Evolutionary conservation across 2,797 vertebrate genomes (phyloP).

Genomic region (Hoplostethus mediterraneus): DNA sequence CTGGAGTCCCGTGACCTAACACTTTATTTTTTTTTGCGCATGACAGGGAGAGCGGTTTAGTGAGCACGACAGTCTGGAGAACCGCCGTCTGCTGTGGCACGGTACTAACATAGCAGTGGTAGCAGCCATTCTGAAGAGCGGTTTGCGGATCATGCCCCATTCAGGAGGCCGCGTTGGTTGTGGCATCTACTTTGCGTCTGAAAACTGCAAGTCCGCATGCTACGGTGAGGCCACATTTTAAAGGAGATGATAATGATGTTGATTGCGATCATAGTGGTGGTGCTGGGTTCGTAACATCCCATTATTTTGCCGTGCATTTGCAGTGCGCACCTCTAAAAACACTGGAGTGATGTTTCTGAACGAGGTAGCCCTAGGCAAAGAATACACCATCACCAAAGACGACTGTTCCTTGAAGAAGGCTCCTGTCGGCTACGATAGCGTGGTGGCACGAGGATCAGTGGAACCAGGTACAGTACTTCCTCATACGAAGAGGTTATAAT

Average conservation of each 20-base stretch:
- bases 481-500: no score
- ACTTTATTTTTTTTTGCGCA: background rate
- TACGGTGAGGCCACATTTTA: slow-evolving; percentile 85
- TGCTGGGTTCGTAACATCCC: background rate
- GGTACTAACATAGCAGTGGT: slow-evolving; percentile 93
- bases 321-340: slow-evolving; percentile 80
- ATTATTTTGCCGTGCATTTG: slow-evolving; percentile 13
- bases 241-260: background rate
- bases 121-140: slow-evolving; percentile 92
- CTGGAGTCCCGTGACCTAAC: slow-evolving; percentile 6
- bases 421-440: slow-evolving; percentile 85
- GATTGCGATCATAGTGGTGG: background rate
- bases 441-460: slow-evolving; percentile 86
- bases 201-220: slow-evolving; percentile 90
- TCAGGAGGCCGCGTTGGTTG: slow-evolving; percentile 90
- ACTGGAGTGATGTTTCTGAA: slow-evolving; percentile 93
- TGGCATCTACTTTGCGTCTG: slow-evolving; percentile 95
- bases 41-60: slow-evolving; percentile 85
- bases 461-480: slow-evolving; percentile 86
- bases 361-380: slow-evolving; percentile 91
- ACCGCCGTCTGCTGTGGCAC: slow-evolving; percentile 93
- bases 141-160: slow-evolving; percentile 95
- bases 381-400: slow-evolving; percentile 80
- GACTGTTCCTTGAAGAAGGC: slow-evolving; percentile 74
- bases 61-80: slow-evolving; percentile 82